phyloP scores from a whole-genome alignment of 37 sponge, comb jelly and placozoan species.

The Crambe crambe region DNA sequence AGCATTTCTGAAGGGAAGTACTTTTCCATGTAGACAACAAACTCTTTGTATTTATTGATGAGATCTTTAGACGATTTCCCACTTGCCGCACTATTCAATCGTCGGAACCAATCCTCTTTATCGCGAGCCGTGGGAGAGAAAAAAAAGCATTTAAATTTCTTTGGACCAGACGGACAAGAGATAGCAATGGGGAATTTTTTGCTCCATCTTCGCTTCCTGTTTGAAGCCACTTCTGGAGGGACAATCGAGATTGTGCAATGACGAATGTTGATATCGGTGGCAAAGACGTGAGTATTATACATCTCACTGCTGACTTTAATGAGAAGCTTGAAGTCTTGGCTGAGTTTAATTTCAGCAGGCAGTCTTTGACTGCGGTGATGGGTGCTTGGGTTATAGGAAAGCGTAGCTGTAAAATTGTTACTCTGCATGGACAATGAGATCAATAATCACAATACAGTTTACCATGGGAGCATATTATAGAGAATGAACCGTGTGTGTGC shows the following conservation, averaged over 20 bases:
- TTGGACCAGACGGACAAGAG: background rate
- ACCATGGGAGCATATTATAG: background rate
- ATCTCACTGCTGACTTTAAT: conserved; percentile 1
- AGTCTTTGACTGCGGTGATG: conserved; percentile 38
- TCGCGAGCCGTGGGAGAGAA: conserved; percentile 53
- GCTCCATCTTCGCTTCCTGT: conserved; percentile 81
- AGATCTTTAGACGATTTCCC: conserved; percentile 16
- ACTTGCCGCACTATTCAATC: conserved; percentile 39
- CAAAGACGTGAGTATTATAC: background rate
- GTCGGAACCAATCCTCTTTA: conserved; percentile 84
- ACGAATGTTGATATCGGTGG: conserved; percentile 5
- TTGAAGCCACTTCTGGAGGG: conserved; percentile 61
- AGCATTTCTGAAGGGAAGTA: conserved; percentile 44
- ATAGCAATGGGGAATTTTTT: conserved; percentile 83
- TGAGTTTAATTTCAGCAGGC: conserved; percentile 16
- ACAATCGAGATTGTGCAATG: conserved; percentile 33
- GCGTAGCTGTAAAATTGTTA: conserved; percentile 31
- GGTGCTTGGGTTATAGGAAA: conserved; percentile 32
- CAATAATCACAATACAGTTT: background rate
- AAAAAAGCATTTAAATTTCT: conserved; percentile 29
- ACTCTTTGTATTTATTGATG: conserved; percentile 16
- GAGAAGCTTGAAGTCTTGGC: conserved; percentile 36
- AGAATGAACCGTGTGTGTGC: too few relatives aligned
- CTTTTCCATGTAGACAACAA: conserved; percentile 49
- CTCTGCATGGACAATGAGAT: conserved; percentile 22